These are phyloP conservation scores for Kryptolebias marmoratus DNA, from an alignment of 2,113 vertebrate species.

Conservation along the genomic window DNA sequence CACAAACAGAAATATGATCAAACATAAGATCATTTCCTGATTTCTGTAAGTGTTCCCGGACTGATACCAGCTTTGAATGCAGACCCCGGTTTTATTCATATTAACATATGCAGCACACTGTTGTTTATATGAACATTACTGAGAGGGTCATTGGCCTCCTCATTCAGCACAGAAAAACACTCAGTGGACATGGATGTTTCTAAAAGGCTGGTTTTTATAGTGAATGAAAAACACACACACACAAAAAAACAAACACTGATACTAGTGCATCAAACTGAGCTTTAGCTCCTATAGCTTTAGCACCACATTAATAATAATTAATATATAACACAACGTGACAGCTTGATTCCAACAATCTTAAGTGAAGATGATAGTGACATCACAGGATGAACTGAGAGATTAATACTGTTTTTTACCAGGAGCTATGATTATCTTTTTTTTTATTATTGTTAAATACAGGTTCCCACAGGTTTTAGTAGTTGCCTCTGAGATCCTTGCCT, in stretches of 20 bases:
- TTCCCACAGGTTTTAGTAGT: no score
- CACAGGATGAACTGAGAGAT: no score
- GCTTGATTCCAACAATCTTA: no score
- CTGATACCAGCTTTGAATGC: neutral
- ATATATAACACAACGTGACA: neutral
- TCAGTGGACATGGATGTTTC: neutral
- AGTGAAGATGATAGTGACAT: no score
- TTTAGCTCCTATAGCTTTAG: neutral
- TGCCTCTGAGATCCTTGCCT: no score
- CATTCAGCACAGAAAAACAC: slow-evolving; percentile 2
- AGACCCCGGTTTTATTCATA: neutral
- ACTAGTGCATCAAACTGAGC: neutral
- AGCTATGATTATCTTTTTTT: no score
- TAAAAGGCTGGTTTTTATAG: neutral
- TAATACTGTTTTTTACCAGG: no score
- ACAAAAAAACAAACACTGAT: no score
- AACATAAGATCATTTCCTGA: neutral
- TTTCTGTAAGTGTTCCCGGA: neutral
- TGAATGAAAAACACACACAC: neutral
- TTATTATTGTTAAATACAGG: no score
- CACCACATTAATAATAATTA: neutral
- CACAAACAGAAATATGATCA: neutral
- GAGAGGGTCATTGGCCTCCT: neutral
- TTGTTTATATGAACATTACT: neutral
- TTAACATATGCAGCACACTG: neutral